Evolutionary conservation across 1,140 invertebrate species (phyloP).

Genomic region (Tigriopus japonicus): DNA sequence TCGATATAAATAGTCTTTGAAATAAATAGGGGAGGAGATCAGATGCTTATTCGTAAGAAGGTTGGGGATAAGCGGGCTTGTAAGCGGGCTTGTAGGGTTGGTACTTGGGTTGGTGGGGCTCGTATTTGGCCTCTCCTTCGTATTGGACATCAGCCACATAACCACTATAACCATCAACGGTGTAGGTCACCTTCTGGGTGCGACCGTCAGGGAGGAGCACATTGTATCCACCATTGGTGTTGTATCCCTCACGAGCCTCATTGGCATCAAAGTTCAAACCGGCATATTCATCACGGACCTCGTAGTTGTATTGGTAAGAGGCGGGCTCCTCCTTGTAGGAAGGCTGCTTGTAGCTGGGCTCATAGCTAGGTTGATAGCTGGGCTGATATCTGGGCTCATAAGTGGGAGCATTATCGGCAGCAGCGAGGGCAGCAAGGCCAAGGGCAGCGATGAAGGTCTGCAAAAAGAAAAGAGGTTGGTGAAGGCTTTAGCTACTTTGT

Average conservation of each 20-base stretch:
- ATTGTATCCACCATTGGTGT: constrained; percentile 19
- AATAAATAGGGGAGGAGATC: no score
- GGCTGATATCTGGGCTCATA: no score
- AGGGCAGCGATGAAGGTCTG: no score
- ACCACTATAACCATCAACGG: constrained; percentile 36
- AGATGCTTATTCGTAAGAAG: no score
- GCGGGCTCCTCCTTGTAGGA: background rate
- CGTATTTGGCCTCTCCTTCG: constrained; percentile 14
- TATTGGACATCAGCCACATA: constrained; percentile 20
- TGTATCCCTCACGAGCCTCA: constrained; percentile 19
- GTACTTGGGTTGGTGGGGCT: background rate
- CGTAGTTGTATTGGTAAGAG: constrained; percentile 19
- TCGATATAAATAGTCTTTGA: no score
- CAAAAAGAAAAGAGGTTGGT: no score
- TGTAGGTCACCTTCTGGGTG: constrained; percentile 57
- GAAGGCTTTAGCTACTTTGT: no score
- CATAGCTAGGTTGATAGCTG: background rate
- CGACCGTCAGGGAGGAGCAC: constrained; percentile 27
- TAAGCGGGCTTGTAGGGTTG: background rate
- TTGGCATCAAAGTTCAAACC: constrained; percentile 18
- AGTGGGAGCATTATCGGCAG: no score
- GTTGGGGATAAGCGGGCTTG: no score
- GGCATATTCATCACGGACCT: constrained; percentile 19
- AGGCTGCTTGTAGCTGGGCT: background rate
- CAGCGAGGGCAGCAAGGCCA: no score